These are phyloP conservation scores for Ectemnius cavifrons DNA, from an alignment of 2,888 invertebrate genomes.

Conservation along the genomic window DNA sequence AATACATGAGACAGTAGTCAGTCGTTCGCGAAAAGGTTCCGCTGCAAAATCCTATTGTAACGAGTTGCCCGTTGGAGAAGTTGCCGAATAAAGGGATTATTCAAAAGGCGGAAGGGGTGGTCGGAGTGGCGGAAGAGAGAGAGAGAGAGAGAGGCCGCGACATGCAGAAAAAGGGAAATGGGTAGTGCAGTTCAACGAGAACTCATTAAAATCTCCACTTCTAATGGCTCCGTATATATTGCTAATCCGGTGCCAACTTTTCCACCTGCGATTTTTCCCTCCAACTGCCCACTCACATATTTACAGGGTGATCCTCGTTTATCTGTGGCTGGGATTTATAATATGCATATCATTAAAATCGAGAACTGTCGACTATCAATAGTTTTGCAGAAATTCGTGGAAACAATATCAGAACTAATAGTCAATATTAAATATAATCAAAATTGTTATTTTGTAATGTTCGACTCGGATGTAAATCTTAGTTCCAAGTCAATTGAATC, in stretches of 20 bases:
- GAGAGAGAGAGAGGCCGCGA: slow-evolving; percentile 3
- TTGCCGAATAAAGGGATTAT: slow-evolving; percentile 45
- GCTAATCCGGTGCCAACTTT: slow-evolving; percentile 32
- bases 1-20: slow-evolving; percentile 42
- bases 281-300: too few relatives aligned
- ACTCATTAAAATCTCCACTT: slow-evolving; percentile 40
- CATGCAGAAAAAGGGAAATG: slow-evolving; percentile 20
- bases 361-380: too few relatives aligned
- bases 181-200: slow-evolving; percentile 34
- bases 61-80: slow-evolving; percentile 36
- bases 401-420: too few relatives aligned
- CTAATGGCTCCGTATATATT: slow-evolving; percentile 5
- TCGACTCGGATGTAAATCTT: too few relatives aligned
- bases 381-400: too few relatives aligned
- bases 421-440: too few relatives aligned
- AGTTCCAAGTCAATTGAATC: too few relatives aligned
- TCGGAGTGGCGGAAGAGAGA: too few relatives aligned
- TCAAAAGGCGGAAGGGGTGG: slow-evolving; percentile 18
- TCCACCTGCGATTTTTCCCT: slow-evolving; percentile 14
- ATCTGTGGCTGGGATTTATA: too few relatives aligned
- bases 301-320: too few relatives aligned
- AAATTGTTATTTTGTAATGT: too few relatives aligned
- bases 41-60: slow-evolving; percentile 46
- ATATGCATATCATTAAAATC: too few relatives aligned
- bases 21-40: slow-evolving; percentile 43